phyloP scores from a whole-genome alignment of 2,888 invertebrate genomes.

The Luffia ferchaultella region DNA sequence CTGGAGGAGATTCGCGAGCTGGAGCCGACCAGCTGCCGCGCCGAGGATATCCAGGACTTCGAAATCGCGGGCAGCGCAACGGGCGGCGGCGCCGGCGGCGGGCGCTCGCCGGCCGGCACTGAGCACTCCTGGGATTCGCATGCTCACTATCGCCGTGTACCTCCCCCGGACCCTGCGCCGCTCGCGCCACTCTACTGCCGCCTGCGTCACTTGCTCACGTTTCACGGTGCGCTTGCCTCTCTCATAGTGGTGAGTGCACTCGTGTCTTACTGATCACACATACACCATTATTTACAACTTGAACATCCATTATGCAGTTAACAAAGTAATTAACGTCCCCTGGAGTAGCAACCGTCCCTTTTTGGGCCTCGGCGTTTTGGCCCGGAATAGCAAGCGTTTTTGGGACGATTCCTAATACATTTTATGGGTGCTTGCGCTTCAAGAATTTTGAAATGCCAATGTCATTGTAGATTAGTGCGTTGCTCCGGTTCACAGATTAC shows the following conservation, averaged over 20 bases:
- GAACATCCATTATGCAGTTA: too few relatives aligned
- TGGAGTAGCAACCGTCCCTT: too few relatives aligned
- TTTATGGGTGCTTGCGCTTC: too few relatives aligned
- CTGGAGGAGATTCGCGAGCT: slow-evolving; percentile 62
- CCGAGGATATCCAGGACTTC: slow-evolving; percentile 60
- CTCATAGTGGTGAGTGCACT: not conserved
- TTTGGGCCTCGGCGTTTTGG: too few relatives aligned
- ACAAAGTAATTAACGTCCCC: too few relatives aligned
- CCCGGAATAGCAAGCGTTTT: too few relatives aligned
- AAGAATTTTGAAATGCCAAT: too few relatives aligned
- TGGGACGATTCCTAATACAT: too few relatives aligned
- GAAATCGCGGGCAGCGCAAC: slow-evolving; percentile 65
- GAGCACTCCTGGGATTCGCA: slow-evolving; percentile 63
- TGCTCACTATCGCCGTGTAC: slow-evolving; percentile 54
- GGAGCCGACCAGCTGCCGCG: slow-evolving; percentile 61
- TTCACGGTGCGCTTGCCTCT: not conserved
- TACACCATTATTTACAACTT: too few relatives aligned
- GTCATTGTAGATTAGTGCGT: too few relatives aligned
- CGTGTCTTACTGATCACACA: too few relatives aligned
- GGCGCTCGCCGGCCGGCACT: slow-evolving; percentile 54
- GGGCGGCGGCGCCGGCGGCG: slow-evolving; percentile 36
- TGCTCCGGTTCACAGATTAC: too few relatives aligned
- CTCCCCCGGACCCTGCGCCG: slow-evolving; percentile 31
- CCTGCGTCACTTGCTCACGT: not conserved
- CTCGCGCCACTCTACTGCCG: not conserved